Evolutionary conservation across 2,113 vertebrate genomes (phyloP).

Genomic region (Uria aalge): DNA sequence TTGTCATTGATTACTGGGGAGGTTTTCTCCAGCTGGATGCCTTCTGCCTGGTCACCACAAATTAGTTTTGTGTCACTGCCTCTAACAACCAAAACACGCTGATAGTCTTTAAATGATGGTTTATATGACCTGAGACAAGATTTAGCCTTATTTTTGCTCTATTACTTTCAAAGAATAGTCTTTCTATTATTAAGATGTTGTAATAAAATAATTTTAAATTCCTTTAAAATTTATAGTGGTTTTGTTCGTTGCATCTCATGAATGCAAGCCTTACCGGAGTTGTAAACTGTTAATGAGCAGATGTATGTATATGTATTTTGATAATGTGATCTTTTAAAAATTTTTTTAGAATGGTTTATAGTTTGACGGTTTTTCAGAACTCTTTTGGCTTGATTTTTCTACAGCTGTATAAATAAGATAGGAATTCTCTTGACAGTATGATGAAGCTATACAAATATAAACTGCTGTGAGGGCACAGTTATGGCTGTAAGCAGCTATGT

Average conservation of each 20-base stretch:
- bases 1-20: constrained; percentile 61
- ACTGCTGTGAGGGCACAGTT: not conserved
- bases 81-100: constrained; percentile 25
- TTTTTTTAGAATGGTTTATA: not conserved
- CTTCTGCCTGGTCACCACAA: constrained; percentile 40
- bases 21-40: constrained; percentile 26
- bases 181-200: not conserved
- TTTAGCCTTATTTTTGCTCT: constrained; percentile 29
- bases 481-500: not conserved
- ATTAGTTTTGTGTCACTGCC: constrained; percentile 44
- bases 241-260: not conserved
- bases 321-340: not conserved
- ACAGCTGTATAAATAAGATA: constrained; percentile 6
- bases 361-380: not conserved
- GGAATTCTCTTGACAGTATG: not conserved
- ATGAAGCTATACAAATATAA: not conserved
- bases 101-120: constrained; percentile 41
- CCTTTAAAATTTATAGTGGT: not conserved
- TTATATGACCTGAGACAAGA: constrained; percentile 26
- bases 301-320: not conserved
- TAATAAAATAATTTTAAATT: constrained; percentile 10
- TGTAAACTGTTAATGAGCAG: not conserved
- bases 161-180: constrained; percentile 16
- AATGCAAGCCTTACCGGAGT: not conserved
- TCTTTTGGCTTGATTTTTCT: not conserved